Conservation (phyloP, 2,888 invertebrate genomes). For the Drosophila quinaria region DNA sequence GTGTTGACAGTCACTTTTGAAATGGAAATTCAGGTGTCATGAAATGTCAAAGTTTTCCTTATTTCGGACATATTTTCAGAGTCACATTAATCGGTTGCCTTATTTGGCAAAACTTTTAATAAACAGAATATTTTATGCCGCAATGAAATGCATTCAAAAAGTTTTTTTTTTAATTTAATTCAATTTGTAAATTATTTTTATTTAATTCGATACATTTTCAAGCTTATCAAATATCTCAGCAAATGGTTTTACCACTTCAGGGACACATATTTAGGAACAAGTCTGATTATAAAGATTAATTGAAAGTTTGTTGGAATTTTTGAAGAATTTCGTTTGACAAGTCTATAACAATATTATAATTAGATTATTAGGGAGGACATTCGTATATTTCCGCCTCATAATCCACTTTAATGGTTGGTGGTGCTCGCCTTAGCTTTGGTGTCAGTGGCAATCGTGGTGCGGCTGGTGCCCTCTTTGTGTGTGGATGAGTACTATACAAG, state of each 20-base stretch:
- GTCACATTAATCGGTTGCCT: not conserved
- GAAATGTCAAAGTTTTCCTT: not conserved
- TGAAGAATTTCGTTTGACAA: no score
- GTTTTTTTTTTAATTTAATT: not conserved
- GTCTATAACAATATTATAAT: no score
- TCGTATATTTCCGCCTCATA: slow-evolving; percentile 10
- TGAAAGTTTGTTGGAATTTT: no score
- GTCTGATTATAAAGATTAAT: no score
- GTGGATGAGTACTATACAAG: not conserved
- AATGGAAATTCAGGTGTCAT: not conserved
- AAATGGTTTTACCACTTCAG: no score
- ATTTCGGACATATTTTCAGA: not conserved
- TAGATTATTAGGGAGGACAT: not conserved
- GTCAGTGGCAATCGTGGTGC: not conserved
- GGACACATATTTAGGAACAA: no score
- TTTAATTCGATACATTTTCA: no score
- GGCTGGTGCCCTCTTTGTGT: not conserved
- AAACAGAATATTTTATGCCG: no score
- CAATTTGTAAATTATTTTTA: not conserved
- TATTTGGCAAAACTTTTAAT: no score
- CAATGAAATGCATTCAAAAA: no score
- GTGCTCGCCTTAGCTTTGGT: not conserved
- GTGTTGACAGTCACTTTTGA: not conserved
- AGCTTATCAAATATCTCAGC: no score
- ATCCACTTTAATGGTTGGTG: not conserved